phyloP scores from a whole-genome alignment of 2,797 vertebrate genomes.

The Lithobates pipiens region DNA sequence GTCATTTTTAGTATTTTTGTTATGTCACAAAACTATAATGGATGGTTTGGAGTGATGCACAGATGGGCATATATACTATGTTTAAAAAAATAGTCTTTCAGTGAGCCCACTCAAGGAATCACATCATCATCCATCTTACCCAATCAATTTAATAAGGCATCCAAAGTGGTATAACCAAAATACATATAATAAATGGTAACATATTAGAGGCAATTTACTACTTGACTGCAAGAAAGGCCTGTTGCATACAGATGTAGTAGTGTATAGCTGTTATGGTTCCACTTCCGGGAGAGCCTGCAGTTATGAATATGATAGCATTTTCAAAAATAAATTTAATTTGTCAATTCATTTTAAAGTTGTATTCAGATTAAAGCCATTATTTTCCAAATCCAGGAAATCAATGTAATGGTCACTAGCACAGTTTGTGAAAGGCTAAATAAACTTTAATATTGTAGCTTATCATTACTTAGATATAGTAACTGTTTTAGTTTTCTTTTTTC shows the following conservation, averaged over 20 bases:
- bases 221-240: not conserved
- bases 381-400: too few relatives aligned
- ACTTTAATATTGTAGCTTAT: too few relatives aligned
- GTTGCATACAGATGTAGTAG: not conserved
- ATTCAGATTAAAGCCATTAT: too few relatives aligned
- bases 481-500: too few relatives aligned
- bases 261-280: not conserved
- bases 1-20: constrained; percentile 57
- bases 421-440: too few relatives aligned
- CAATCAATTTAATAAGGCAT: constrained; percentile 22
- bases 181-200: not conserved
- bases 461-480: too few relatives aligned
- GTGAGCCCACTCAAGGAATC: not conserved
- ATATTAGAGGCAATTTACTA: not conserved
- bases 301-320: not conserved
- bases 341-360: too few relatives aligned
- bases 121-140: not conserved
- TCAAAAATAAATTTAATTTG: not conserved
- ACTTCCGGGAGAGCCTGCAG: not conserved
- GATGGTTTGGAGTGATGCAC: constrained; percentile 38
- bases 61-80: constrained; percentile 43
- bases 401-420: too few relatives aligned
- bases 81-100: constrained; percentile 1
- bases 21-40: constrained; percentile 51
- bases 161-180: constrained; percentile 11